Evolutionary conservation across 2,113 vertebrate species (phyloP).

Genomic region (Corythornis cristatus): DNA sequence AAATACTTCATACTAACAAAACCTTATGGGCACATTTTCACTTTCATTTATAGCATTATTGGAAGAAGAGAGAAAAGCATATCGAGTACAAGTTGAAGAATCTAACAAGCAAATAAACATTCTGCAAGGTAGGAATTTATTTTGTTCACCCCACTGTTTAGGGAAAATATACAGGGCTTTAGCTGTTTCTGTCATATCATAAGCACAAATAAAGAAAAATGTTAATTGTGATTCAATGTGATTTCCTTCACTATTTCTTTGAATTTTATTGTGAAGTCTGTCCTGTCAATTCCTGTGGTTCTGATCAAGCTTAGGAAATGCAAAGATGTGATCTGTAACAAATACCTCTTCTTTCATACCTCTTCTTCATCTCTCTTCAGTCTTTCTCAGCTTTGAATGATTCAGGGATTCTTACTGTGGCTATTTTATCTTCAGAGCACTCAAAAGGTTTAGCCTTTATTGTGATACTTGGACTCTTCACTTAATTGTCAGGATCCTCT

Average conservation of each 20-base stretch:
- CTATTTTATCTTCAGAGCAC: background rate
- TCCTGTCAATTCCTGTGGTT: background rate
- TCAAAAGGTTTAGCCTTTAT: background rate
- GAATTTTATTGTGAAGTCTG: background rate
- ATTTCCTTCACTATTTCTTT: background rate
- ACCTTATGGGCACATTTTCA: background rate
- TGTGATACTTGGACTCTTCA: background rate
- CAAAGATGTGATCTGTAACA: background rate
- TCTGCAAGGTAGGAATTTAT: slow-evolving; percentile 87
- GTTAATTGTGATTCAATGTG: background rate
- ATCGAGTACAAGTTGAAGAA: slow-evolving; percentile 88
- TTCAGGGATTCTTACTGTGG: background rate
- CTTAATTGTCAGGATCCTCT: background rate
- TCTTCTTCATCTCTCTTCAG: background rate
- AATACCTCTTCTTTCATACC: background rate
- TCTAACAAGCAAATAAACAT: slow-evolving; percentile 94
- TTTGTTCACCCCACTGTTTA: background rate
- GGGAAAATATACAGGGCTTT: background rate
- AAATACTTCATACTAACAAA: background rate
- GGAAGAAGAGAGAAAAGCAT: slow-evolving; percentile 92
- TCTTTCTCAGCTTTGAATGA: background rate
- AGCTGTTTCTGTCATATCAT: background rate
- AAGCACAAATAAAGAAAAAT: background rate
- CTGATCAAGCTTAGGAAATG: background rate
- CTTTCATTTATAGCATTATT: slow-evolving; percentile 83